Base-by-base conservation (phyloP, 2,888 invertebrate species). In the Andrena minutula region DNA sequence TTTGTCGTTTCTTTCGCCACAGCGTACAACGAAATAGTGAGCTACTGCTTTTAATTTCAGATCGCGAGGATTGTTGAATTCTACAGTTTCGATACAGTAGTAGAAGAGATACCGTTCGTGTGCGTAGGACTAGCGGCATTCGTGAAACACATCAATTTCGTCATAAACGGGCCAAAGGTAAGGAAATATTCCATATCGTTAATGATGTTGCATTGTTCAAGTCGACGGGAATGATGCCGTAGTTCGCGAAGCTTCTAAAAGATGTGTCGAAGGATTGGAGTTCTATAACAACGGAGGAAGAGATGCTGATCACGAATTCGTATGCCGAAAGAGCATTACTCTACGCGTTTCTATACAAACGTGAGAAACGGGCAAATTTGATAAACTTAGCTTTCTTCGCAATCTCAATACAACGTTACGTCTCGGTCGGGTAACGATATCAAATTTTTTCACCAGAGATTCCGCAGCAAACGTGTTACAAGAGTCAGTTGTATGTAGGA, bases 131-230 rank as follows among this genome's bases (percentile, higher is more conserved):
- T 61, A 20, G 30, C 30, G 3, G 20, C n/a, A 10, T n/a, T 61
- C 30, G 30, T 32, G n/a, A 61, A 61, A 32, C 26, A 61, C 26
- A 4, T 61, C 20, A 61, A 61, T 61, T 61, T n/a, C 61, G 30
- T 30, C n/a, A 8, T 32, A 7, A 30, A 56, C 20, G 10, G 23
- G 8, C 7, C 23, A 1, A 20, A 26, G 56, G 56, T 56, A 56
- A 20, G 23, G 12, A 12, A 23, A 8, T 56, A 23, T 26, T 23
- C 20, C 4, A 26, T 56, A 56, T 23, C 4, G 8, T 23, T 56
- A 56, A 56, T 23, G 23, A 56, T 56, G 26, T 23, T 4, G 23
- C 23, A 26, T 26, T 56, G 56, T 26, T 10, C 23, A 56, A 26
- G 23, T 56, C 26, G 23, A 41, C 41, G 41, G 41, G 53, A 23